Base-by-base conservation (phyloP, 2,797 vertebrate genomes). In the Heteromormyrus szaboi region DNA sequence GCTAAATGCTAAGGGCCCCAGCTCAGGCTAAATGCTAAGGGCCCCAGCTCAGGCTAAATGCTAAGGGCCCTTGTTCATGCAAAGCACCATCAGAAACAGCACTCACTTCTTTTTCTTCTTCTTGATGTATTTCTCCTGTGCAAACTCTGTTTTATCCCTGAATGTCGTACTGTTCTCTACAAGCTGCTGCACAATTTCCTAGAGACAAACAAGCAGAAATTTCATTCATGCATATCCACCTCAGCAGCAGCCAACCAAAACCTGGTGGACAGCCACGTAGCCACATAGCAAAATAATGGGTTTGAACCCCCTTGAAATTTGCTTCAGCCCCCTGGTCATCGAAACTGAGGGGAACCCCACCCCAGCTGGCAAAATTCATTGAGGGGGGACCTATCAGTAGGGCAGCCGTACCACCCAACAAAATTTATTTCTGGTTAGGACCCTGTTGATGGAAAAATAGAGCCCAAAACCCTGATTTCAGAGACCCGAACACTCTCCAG, bases 91-190 rank as follows among this genome's bases (percentile, higher is more conserved):
- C 41, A 25, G 3, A 85, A 25, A 6, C 11, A 3, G 22, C 3
- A 95, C 98, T 97, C 95, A 99, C 99, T 99, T 99, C 92, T 97
- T 99, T 91, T 98, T 99, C 95, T 99, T 99, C 96, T 99, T 99
- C 96, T 99, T 99, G 92, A 99, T 99, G 95, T 99, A 99, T 92
- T 99, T 99, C 90, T 97, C 96, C 94, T 99, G 98, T 88, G 99
- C 96, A 94, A 98, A 99, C 93, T 97, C 98, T 5, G 99, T 99
- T 95, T 99, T 99, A 94, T 97, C 97, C 92, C 95, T 95, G 92
- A 99, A 99, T 0, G 98, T 99, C 68, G 98, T 96, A 91, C 98
- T 99, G 96, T 99, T 99, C 90, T 99, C 97, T 94, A 99, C 97
- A 65, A 99, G 96, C 91, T 99, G 97, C 86, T 99, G 97, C 92